Evolutionary conservation across 1,140 invertebrate species (phyloP).

Genomic region (Pseudobourletiella spinata): DNA sequence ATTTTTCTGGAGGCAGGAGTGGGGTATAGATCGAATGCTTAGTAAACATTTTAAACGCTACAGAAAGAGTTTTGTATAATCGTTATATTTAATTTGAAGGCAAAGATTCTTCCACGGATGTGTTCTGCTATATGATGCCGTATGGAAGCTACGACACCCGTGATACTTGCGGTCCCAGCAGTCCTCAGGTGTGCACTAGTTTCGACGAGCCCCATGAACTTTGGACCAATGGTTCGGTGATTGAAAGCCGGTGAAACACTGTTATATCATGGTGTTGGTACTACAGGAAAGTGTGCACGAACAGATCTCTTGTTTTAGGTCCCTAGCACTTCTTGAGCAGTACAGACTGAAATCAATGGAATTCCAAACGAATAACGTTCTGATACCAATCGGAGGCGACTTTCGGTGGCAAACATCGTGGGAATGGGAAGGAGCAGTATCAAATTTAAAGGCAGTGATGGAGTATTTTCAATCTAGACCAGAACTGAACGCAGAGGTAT

Average conservation of each 20-base stretch:
- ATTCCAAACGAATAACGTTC: conserved; percentile 75
- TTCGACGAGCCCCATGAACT: too few relatives aligned
- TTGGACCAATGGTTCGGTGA: too few relatives aligned
- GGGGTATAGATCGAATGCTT: conserved; percentile 60
- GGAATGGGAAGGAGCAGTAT: conserved; percentile 90
- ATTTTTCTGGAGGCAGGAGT: conserved; percentile 87
- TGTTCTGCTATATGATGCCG: conserved; percentile 96
- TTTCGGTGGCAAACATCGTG: conserved; percentile 78
- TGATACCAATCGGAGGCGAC: conserved; percentile 92
- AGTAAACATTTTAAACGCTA: too few relatives aligned
- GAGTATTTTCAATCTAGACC: conserved; percentile 82
- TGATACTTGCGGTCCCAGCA: conserved; percentile 84
- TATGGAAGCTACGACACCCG: conserved; percentile 98
- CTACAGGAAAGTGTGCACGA: too few relatives aligned
- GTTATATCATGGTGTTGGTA: background rate
- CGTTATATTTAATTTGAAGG: conserved; percentile 48
- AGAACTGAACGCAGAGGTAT: conserved; percentile 76
- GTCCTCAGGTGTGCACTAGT: background rate
- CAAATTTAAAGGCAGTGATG: conserved; percentile 87
- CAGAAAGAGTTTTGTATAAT: background rate
- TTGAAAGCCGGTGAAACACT: background rate
- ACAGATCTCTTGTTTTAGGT: background rate
- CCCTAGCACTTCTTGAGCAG: conserved; percentile 51
- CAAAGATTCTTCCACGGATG: conserved; percentile 60
- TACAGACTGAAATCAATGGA: conserved; percentile 92